These are phyloP conservation scores for Pogoniulus pusillus DNA, from an alignment of 2,797 vertebrate genomes.

Conservation along the genomic window DNA sequence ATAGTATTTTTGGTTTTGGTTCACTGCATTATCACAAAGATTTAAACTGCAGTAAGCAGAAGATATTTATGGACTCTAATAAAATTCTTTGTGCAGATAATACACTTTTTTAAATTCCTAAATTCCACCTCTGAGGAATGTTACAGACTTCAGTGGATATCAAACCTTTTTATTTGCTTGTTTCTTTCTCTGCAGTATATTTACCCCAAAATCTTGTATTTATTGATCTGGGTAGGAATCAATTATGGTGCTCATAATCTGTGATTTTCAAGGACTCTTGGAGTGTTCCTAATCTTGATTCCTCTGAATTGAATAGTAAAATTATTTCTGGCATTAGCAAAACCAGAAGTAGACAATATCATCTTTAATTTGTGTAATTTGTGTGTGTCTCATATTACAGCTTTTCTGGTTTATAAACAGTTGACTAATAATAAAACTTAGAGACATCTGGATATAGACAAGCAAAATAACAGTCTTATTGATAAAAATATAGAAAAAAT, in stretches of 20 bases:
- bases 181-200: neutral
- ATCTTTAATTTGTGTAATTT: neutral
- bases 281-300: neutral
- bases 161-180: neutral
- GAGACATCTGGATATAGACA: neutral
- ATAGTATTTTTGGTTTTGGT: neutral
- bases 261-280: neutral
- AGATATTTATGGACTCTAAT: neutral
- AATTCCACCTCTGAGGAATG: neutral
- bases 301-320: neutral
- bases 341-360: neutral
- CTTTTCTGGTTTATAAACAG: neutral
- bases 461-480: neutral
- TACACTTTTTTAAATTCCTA: neutral
- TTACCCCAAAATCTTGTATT: neutral
- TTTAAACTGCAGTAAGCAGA: neutral
- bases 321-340: neutral
- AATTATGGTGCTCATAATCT: neutral
- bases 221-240: neutral
- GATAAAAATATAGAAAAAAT: neutral
- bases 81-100: neutral
- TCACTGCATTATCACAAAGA: neutral
- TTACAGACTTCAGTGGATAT: neutral
- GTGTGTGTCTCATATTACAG: neutral
- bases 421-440: neutral